phyloP scores from a whole-genome alignment of 2,113 vertebrate species.

The Numenius arquata region DNA sequence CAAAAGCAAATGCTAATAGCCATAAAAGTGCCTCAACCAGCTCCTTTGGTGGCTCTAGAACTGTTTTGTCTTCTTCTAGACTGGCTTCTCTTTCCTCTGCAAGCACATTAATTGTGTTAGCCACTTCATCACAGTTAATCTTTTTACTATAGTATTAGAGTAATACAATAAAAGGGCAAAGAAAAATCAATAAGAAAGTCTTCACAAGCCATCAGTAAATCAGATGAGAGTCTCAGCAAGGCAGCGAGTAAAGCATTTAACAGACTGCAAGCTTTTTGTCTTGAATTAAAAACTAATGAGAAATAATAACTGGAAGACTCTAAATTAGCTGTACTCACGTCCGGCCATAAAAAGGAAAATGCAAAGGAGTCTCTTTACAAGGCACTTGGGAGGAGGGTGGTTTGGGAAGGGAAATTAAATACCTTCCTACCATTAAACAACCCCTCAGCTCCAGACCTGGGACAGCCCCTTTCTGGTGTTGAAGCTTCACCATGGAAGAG shows the following conservation, averaged over 20 bases:
- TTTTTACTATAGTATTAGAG: background rate
- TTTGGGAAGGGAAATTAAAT: background rate
- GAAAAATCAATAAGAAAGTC: conserved; percentile 12
- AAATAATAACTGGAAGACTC: background rate
- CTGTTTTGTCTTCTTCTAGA: background rate
- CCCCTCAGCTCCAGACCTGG: background rate
- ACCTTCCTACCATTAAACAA: background rate
- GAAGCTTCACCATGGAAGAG: background rate
- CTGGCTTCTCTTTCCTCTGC: background rate
- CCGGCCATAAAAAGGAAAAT: background rate
- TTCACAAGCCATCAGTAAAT: background rate
- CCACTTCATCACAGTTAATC: background rate
- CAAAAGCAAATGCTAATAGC: background rate
- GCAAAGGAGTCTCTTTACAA: background rate
- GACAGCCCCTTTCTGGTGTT: background rate
- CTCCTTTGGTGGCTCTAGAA: background rate
- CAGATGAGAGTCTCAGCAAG: background rate
- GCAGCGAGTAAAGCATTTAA: background rate
- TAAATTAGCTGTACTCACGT: background rate
- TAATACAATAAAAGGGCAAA: conserved; percentile 6
- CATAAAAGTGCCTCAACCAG: background rate
- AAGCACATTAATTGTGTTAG: background rate
- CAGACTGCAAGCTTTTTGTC: background rate
- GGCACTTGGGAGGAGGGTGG: background rate
- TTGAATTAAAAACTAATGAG: conserved; percentile 30